These are phyloP conservation scores for Willowsia nigromaculata DNA, from an alignment of 2,888 invertebrate genomes.

Conservation along the genomic window DNA sequence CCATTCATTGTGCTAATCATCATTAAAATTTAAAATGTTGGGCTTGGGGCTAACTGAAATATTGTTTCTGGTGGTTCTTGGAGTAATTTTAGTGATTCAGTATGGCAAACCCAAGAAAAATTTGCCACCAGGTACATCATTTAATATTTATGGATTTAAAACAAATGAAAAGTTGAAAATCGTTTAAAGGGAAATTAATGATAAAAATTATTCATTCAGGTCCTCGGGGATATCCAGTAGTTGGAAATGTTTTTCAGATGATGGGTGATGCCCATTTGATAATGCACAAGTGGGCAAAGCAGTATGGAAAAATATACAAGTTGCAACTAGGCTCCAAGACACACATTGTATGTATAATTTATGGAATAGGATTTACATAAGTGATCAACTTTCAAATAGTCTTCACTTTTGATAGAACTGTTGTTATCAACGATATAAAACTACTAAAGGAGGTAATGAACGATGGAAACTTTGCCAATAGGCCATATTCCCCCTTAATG, in stretches of 20 bases:
- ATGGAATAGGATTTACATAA: background rate
- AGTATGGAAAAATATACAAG: slow-evolving; percentile 48
- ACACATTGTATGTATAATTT: slow-evolving; percentile 11
- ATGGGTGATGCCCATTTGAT: background rate
- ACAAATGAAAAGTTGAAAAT: too few relatives aligned
- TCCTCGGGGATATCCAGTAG: background rate
- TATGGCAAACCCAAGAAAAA: background rate
- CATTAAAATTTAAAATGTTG: background rate
- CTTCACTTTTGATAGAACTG: too few relatives aligned
- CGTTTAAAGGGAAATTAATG: background rate
- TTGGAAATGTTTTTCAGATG: slow-evolving; percentile 36
- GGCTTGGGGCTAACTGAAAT: background rate
- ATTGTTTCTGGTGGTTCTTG: background rate
- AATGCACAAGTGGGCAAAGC: slow-evolving; percentile 19
- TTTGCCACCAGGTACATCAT: background rate
- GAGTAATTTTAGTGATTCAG: background rate
- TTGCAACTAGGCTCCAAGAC: background rate
- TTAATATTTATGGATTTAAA: too few relatives aligned
- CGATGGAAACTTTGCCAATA: background rate
- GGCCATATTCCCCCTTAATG: background rate
- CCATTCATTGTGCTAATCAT: too few relatives aligned
- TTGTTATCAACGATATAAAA: slow-evolving; percentile 39
- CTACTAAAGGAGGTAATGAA: slow-evolving; percentile 10
- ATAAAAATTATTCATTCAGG: background rate
- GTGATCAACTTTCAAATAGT: too few relatives aligned